Evolutionary conservation across 2,113 vertebrate species (phyloP), one percentile per base, ranked within the genome.

Genomic region (Hymenochirus boettgeri): DNA sequence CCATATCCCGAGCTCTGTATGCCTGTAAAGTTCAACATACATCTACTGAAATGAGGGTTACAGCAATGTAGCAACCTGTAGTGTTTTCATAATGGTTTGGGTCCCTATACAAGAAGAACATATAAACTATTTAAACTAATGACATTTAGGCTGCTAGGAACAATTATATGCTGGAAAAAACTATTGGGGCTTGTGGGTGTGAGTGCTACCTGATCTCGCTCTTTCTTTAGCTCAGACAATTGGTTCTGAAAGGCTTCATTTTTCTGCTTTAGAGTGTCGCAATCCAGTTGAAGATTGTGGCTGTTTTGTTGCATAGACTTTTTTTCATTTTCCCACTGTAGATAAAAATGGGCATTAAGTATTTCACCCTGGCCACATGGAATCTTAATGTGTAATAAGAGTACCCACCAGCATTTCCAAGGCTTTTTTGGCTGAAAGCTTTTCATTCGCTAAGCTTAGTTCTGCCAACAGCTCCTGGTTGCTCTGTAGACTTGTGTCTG

Each of bases 151-250:
- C n/a, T n/a, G n/a, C n/a, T n/a, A n/a, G n/a, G n/a, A n/a, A n/a
- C n/a, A n/a, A n/a, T n/a, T n/a, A n/a, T n/a, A n/a, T n/a, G n/a
- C n/a, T n/a, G n/a, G n/a, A n/a, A n/a, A n/a, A n/a, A n/a, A n/a
- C n/a, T n/a, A n/a, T n/a, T n/a, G n/a, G n/a, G n/a, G n/a, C n/a
- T n/a, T n/a, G n/a, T n/a, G n/a, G n/a, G n/a, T n/a, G n/a, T n/a
- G n/a, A n/a, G n/a, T n/a, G 10, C 33, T 58, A 92, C 92, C 79
- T 90, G 88, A 75, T 92, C 90, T 59, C 91, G 80, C 70, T 95
- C 93, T 11, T 80, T 76, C 78, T 90, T 89, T 48, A 95, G 88
- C 29, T 90, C 89, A 0, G 70, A 82, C 71, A 89, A 72, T 71
- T 95, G 92, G 60, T 48, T 67, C 72, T 92, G 90, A 37, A 93